Percentiles rank a stretch among this genome's conserved stretches.
These are phyloP conservation scores for Micropoecilia bifurca DNA, from an alignment of 2,797 vertebrate genomes.

Conservation along the genomic window DNA sequence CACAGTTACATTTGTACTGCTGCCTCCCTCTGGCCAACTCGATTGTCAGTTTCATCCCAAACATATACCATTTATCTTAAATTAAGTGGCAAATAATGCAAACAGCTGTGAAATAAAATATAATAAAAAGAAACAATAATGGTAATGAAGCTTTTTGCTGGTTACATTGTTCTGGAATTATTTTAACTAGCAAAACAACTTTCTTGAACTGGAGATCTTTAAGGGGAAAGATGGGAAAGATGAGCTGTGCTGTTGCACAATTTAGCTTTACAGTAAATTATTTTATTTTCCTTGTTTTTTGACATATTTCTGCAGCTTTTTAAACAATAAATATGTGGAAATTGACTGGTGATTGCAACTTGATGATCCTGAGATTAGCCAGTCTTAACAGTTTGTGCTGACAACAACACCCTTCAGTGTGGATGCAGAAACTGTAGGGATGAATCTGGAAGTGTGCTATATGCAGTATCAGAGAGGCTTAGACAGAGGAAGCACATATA, in stretches of 20 bases:
- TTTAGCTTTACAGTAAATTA: neutral
- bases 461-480: neutral
- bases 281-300: neutral
- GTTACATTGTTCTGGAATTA: neutral
- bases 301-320: neutral
- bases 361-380: neutral
- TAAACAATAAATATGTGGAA: neutral
- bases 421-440: neutral
- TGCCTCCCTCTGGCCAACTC: conserved; percentile 69
- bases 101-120: conserved; percentile 10
- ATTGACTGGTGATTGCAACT: neutral
- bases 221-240: too few relatives aligned
- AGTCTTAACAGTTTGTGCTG: neutral
- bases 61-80: conserved; percentile 32
- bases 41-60: conserved; percentile 46
- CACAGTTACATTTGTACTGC: conserved; percentile 64
- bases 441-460: neutral
- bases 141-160: neutral
- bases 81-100: neutral
- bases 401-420: neutral
- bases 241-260: neutral
- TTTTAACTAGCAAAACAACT: neutral
- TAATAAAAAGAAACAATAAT: neutral
- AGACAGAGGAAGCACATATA: neutral
- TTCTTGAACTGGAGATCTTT: neutral